Base-by-base conservation (phyloP, 2,113 vertebrate genomes). In the Laterallus jamaicensis region DNA sequence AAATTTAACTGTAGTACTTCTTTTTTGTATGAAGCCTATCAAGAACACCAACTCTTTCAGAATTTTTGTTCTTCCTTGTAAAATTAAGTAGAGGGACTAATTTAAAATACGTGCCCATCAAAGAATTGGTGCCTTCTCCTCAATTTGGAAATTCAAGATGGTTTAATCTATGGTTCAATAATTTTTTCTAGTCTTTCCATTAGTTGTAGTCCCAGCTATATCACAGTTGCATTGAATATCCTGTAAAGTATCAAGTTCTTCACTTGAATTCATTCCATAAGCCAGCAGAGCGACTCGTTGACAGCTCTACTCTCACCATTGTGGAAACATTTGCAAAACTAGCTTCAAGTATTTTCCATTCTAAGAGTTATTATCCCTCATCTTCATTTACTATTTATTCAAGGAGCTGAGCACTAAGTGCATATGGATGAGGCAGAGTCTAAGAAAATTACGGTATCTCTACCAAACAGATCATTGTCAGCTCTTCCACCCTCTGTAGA, bases 221-320 rank as follows among this genome's bases (percentile, higher is more conserved):
- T 19, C 15, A 35, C n/a, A 66, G 18, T 5, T 35, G 6, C 59
- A 66, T 0, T 44, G 7, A 73, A 1, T 15, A 47, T 5, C 44
- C 58, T 77, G 19, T 16, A n/a, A 69, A 56, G 8, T 80, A 66
- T 50, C 6, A 68, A 62, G 37, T 13, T 81, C 29, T 42, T 68
- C 12, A 24, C n/a, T 29, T 8, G 1, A 5, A 16, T 6, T 63
- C 15, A 42, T 44, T 76, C 26, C 71, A 66, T 5, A 83, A 92
- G 15, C 26, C 68, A 74, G 15, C 2, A 4, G 21, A 73, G 22
- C 1, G 2, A 74, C 42, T 62, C 50, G 42, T 0, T 63, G 32
- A 91, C 52, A 86, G 16, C 32, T 86, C 66, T 63, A 54, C 28
- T 21, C 5, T 74, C 73, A 79, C 35, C 40, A 44, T 37, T 71